Percentiles rank a stretch among this genome's conserved stretches.
phyloP scores from a whole-genome alignment of 2,888 invertebrate genomes.

The Lepas anatifera region DNA sequence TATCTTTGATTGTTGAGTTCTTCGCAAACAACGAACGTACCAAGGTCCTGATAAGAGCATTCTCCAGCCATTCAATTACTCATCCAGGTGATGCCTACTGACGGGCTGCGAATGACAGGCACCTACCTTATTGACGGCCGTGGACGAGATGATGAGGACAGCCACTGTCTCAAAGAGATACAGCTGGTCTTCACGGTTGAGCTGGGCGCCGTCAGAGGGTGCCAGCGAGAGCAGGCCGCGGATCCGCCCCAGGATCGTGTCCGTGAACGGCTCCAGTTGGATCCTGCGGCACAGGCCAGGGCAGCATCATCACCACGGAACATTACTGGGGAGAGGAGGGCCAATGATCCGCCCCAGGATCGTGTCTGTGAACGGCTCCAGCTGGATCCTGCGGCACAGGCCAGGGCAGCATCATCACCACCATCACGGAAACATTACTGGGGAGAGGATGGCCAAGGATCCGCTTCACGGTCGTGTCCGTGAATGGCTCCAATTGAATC shows the following conservation, averaged over 20 bases:
- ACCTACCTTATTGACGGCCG: slow-evolving; percentile 36
- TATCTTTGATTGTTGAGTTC: too few species aligned
- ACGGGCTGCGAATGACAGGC: too few species aligned
- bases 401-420: too few species aligned
- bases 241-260: background rate
- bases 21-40: too few species aligned
- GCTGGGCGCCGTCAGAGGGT: background rate
- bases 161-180: slow-evolving; percentile 45
- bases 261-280: background rate
- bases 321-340: too few species aligned
- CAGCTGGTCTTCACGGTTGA: slow-evolving; percentile 40
- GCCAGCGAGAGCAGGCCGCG: background rate
- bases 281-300: background rate
- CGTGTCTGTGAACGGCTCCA: background rate
- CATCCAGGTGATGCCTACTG: too few species aligned
- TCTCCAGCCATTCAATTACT: too few species aligned
- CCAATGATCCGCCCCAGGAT: background rate
- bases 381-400: background rate
- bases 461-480: background rate
- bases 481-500: background rate
- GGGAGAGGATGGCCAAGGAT: too few species aligned
- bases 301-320: background rate
- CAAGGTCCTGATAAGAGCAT: too few species aligned
- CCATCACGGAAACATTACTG: background rate
- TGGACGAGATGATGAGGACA: slow-evolving; percentile 41